These are phyloP conservation scores for Gerris buenoi DNA, from an alignment of 1,140 invertebrate genomes.

Conservation along the genomic window DNA sequence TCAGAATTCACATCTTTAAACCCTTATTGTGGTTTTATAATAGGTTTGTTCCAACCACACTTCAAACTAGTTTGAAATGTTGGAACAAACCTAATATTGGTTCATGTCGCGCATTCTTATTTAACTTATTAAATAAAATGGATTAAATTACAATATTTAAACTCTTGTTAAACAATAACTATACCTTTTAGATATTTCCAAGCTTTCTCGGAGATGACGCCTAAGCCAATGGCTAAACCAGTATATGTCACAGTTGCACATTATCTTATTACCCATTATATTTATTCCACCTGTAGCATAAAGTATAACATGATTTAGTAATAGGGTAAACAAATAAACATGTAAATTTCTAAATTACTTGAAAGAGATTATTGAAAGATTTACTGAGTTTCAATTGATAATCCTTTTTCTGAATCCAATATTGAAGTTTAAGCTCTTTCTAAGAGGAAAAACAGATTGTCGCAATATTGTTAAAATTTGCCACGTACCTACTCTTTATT, in stretches of 20 bases:
- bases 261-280: constrained; percentile 7
- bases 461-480: too few species aligned
- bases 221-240: constrained; percentile 14
- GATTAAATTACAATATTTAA: too few species aligned
- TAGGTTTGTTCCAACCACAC: too few species aligned
- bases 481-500: too few species aligned
- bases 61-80: too few species aligned
- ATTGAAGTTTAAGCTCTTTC: neutral
- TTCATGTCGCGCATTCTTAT: too few species aligned
- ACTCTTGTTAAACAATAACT: too few species aligned
- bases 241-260: constrained; percentile 9
- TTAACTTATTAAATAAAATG: too few species aligned
- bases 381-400: neutral
- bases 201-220: constrained; percentile 7
- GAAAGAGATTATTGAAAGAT: neutral
- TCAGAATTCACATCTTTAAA: too few species aligned
- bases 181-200: neutral
- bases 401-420: neutral
- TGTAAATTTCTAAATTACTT: neutral
- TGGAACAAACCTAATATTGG: too few species aligned
- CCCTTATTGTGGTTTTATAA: too few species aligned
- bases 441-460: neutral
- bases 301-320: neutral
- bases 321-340: neutral
- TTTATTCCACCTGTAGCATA: constrained; percentile 9